Evolutionary conservation across 2,888 invertebrate species (phyloP), one percentile per base, ranked within the genome.

Genomic region (Leucozona laternaria): DNA sequence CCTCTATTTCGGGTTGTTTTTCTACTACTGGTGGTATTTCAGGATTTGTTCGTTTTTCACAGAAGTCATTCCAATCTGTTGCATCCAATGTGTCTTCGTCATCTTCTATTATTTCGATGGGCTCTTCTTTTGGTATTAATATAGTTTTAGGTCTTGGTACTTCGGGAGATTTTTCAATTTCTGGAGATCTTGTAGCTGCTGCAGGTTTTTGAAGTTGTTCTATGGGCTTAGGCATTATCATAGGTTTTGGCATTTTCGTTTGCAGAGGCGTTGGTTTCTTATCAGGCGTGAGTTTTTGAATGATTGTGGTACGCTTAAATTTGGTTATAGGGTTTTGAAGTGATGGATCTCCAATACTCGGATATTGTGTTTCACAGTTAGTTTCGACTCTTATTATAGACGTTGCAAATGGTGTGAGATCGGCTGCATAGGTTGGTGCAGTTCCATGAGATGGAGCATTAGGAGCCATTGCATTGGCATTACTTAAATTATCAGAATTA

Each of bases 301-400:
- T 72, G 8, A 85, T 85, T 48, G 77, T 85, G 1, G 85, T 81
- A 0, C 85, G 60, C 5, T 77, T 85, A 1, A 72, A 60, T 11
- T 80, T 77, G 3, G 28, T 20, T 1, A 25, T 2, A 3, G 37
- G 15, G 34, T 53, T 43, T 40, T 22, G 22, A 1, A 15, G 0
- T 1, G 64, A 28, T 4, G 31, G 4, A 6, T 6, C 17, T 11
- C 43, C 57, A 28, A 1, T 34, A 10, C 8, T 34, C 4, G 31
- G 45, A 37, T 31, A 37, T 62, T 58, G 17, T 17, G 58, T 71
- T 13, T 80, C 84, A 34, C 80, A 76, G 11, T 80, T 81, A 2
- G 85, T 85, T 37, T 85, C 77, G 1, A 85, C 85, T 22, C 85
- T 25, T 31, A 85, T 85, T 20, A 85, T 85, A 31, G 85, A 85